Base-by-base conservation (phyloP, 2,888 invertebrate species). In the Perizoma affinitatum region DNA sequence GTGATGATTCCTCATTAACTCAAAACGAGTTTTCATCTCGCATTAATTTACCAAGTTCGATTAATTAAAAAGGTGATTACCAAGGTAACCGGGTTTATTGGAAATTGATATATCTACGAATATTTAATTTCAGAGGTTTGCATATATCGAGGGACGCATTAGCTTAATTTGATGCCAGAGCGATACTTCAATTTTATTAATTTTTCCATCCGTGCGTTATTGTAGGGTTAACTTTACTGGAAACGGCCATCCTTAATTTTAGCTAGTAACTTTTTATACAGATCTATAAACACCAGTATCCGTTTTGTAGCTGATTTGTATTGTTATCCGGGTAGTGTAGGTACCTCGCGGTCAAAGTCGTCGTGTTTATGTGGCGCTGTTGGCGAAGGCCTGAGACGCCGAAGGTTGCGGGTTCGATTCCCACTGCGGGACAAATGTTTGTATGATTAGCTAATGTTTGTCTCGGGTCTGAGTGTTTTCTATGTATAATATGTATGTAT, bases 151-250 rank as follows among this genome's bases (percentile, higher is more conserved):
- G 71, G 72, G 73, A 70, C 81, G 79, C 87, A 88, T 89, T 88
- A 89, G 87, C 86, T 87, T 87, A 85, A 88, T 88, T 84, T 80
- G 86, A 82, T 80, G 70, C 65, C 73, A 74, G 67, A 79, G 76
- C 75, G 75, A 77, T 75, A 59, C 58, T 84, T 84, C 84, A 80
- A 82, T 87, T 87, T 87, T 85, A 87, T 86, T 85, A 85, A 84
- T 84, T 83, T 85, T 83, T 80, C 78, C 73, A 71, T 66, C 79
- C 76, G 65, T 71, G 75, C 73, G 68, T 59, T 61, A 66, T 45
- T 71, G 34, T 38, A 5, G 48, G 6, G 5, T 33, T 55, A 40
- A n/a, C 7, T 40, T 53, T 42, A 46, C 51, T 63, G 36, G 58
- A 63, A 53, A 7, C 5, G 58, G 7, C 44, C 22, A 22, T 6